Evolutionary conservation across 2,113 vertebrate genomes (phyloP).

Genomic region (Phyllopteryx taeniolatus): DNA sequence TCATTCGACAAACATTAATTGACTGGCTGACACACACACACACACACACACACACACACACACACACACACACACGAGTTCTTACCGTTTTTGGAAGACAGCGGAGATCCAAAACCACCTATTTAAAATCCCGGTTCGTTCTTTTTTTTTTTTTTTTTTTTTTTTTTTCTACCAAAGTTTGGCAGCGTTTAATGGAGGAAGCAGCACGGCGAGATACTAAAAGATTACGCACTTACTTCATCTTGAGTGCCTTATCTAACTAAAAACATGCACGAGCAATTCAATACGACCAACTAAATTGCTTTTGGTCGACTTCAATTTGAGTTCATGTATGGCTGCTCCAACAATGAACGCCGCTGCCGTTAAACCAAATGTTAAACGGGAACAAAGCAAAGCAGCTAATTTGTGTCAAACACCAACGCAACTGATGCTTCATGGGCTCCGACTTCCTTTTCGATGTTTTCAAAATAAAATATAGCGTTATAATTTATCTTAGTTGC

Average conservation of each 20-base stretch:
- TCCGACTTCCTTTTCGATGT: neutral
- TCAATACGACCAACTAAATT: neutral
- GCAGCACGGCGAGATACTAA: neutral
- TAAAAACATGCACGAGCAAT: neutral
- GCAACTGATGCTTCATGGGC: no score
- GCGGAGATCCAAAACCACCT: neutral
- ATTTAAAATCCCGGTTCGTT: conserved; percentile 4
- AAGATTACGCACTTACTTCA: neutral
- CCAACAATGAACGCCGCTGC: no score
- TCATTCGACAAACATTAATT: neutral
- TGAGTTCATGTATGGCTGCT: neutral
- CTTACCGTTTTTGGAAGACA: conserved; percentile 28
- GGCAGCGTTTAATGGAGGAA: no score
- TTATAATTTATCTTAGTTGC: no score
- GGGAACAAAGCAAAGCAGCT: neutral
- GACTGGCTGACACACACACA: neutral
- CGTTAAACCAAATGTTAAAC: neutral
- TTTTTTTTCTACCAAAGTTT: neutral
- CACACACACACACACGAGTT: neutral
- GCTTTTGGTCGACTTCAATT: neutral
- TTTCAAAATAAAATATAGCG: neutral
- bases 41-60: neutral
- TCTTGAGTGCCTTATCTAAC: neutral
- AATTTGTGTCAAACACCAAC: neutral
- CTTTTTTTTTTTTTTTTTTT: neutral